Percentiles rank a stretch among this genome's conserved stretches.
These are phyloP conservation scores for Entelurus aequoreus DNA, from an alignment of 2,113 vertebrate genomes.

Conservation along the genomic window DNA sequence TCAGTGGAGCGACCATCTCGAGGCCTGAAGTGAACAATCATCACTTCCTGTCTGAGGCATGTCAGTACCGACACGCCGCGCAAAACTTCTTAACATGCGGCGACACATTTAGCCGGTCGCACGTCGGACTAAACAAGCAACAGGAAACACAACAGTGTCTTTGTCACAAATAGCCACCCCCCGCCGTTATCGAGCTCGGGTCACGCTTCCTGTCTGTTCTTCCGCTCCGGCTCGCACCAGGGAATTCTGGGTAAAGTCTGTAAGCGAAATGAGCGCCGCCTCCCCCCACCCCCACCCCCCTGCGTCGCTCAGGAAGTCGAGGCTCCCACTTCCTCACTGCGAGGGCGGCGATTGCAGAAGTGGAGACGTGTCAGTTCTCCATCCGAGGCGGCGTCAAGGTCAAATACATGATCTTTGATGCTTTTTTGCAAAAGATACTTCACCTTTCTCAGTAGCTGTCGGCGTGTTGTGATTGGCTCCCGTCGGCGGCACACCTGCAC, in stretches of 20 bases:
- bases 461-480: no score
- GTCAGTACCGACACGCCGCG: neutral
- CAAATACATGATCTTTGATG: no score
- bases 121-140: constrained; percentile 60
- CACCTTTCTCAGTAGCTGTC: no score
- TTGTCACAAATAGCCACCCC: constrained; percentile 49
- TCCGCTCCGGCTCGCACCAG: constrained; percentile 7
- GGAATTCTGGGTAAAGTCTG: constrained; percentile 42
- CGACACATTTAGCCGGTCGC: constrained; percentile 44
- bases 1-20: constrained; percentile 16
- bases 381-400: no score
- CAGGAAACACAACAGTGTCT: constrained; percentile 58
- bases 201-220: constrained; percentile 61
- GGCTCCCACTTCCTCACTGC: constrained; percentile 55
- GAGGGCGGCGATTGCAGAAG: neutral
- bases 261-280: neutral
- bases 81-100: constrained; percentile 33
- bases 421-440: no score
- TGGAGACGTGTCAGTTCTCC: neutral
- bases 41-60: neutral
- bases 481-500: no score
- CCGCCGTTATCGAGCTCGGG: constrained; percentile 51
- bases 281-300: neutral
- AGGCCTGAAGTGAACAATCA: constrained; percentile 12
- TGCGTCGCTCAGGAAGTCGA: constrained; percentile 49